Evolutionary conservation across 2,113 vertebrate species (phyloP).

Genomic region (Colius striatus): DNA sequence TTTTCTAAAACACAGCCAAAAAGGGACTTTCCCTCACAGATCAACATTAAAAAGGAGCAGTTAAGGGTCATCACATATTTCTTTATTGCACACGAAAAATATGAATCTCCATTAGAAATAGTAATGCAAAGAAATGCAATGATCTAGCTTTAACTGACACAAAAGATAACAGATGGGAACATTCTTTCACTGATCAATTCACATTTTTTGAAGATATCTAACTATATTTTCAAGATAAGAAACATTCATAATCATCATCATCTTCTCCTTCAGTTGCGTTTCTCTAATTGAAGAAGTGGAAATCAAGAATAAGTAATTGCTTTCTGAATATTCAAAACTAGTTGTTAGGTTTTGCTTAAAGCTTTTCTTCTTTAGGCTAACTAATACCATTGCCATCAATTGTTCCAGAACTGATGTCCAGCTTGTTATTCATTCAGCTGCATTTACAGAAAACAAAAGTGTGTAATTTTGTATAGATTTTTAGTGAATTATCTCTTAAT

Average conservation of each 20-base stretch:
- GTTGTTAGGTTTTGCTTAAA: neutral
- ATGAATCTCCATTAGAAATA: neutral
- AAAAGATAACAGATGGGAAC: neutral
- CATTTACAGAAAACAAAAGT: neutral
- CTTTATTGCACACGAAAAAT: neutral
- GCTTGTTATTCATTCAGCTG: neutral
- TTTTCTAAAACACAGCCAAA: neutral
- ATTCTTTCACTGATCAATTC: neutral
- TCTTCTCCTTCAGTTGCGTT: neutral
- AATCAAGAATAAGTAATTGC: neutral
- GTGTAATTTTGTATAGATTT: neutral
- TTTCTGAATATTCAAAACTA: neutral
- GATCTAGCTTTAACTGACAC: neutral
- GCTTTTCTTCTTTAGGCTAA: neutral
- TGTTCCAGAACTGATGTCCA: neutral
- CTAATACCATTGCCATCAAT: neutral
- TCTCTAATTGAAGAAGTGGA: neutral
- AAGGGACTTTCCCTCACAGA: neutral
- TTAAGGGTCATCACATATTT: neutral
- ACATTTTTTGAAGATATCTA: neutral
- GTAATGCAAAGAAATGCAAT: neutral
- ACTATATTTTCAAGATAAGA: neutral
- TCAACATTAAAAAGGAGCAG: neutral
- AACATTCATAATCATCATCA: neutral
- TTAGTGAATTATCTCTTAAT: neutral